Percentiles rank a stretch among this genome's conserved stretches.
phyloP scores from a whole-genome alignment of 2,113 vertebrate genomes.

The Ceyx margarethae region DNA sequence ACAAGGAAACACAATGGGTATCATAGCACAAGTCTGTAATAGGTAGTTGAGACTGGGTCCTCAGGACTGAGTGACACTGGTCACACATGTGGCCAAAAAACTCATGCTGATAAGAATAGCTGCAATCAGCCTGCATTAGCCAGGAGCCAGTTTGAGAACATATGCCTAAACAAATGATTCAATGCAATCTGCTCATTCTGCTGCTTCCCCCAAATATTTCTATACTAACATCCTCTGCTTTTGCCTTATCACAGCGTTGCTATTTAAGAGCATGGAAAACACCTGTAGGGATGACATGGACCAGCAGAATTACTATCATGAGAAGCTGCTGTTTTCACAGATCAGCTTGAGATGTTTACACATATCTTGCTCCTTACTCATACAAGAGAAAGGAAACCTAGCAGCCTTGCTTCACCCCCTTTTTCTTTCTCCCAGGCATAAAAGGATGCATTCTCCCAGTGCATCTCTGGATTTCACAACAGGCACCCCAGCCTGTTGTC shows the following conservation, averaged over 20 bases:
- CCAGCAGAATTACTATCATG: not conserved
- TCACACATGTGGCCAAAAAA: not conserved
- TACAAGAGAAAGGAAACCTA: not conserved
- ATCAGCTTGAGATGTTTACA: not conserved
- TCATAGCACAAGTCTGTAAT: not conserved
- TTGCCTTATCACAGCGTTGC: slow-evolving; percentile 15
- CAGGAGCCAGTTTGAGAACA: slow-evolving; percentile 23
- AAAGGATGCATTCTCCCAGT: not conserved
- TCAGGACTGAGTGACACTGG: not conserved
- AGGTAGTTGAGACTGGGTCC: not conserved
- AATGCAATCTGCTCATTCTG: slow-evolving; percentile 58
- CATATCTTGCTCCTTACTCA: not conserved
- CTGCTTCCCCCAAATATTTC: slow-evolving; percentile 43
- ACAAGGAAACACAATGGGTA: not conserved
- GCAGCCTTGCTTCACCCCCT: not conserved
- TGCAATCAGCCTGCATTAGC: slow-evolving; percentile 6
- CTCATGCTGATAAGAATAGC: not conserved
- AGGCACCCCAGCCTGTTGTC: not conserved
- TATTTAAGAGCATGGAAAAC: slow-evolving; percentile 33
- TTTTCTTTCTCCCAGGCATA: not conserved
- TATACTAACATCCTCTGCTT: slow-evolving; percentile 46
- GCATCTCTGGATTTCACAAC: not conserved
- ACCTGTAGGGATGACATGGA: slow-evolving; percentile 22
- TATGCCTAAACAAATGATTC: slow-evolving; percentile 55
- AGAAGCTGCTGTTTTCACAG: not conserved